Evolutionary conservation across 2,888 invertebrate species (phyloP).

Genomic region (Dioctria linearis): DNA sequence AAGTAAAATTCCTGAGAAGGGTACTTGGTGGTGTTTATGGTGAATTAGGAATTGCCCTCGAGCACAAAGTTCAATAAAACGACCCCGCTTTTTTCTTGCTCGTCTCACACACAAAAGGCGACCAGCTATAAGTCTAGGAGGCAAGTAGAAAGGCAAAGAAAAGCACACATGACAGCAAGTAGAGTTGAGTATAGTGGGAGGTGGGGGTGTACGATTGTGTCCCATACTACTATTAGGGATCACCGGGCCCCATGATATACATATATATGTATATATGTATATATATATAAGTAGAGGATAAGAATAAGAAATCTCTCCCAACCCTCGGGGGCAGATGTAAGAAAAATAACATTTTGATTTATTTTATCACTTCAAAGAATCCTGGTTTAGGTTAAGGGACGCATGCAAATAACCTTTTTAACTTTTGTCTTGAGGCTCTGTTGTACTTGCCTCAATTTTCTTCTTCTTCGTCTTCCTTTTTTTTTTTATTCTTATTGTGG

Average conservation of each 20-base stretch:
- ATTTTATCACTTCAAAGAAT: conserved; percentile 53
- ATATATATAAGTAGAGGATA: background rate
- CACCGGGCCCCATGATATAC: too few relatives aligned
- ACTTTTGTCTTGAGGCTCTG: conserved; percentile 34
- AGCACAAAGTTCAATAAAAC: conserved; percentile 47
- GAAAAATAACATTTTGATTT: conserved; percentile 54
- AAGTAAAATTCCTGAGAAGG: conserved; percentile 3
- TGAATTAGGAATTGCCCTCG: conserved; percentile 44
- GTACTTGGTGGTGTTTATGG: conserved; percentile 35
- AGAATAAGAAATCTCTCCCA: conserved; percentile 43
- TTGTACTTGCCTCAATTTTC: conserved; percentile 40
- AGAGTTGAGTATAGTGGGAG: background rate
- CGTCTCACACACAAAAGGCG: background rate
- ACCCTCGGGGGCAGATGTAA: conserved; percentile 43
- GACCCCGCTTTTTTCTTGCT: background rate
- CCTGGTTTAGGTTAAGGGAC: conserved; percentile 36
- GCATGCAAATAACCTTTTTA: conserved; percentile 56
- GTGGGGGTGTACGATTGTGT: too few relatives aligned
- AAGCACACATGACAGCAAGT: conserved; percentile 30
- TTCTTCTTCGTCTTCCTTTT: conserved; percentile 4
- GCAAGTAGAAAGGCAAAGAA: background rate
- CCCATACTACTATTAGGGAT: too few relatives aligned
- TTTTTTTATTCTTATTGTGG: too few relatives aligned
- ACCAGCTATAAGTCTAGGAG: too few relatives aligned
- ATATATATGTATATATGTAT: background rate